Percentiles rank a stretch among this genome's conserved stretches.
These are phyloP conservation scores for Paratrypauchen microcephalus DNA, from an alignment of 2,797 vertebrate species.

Conservation along the genomic window DNA sequence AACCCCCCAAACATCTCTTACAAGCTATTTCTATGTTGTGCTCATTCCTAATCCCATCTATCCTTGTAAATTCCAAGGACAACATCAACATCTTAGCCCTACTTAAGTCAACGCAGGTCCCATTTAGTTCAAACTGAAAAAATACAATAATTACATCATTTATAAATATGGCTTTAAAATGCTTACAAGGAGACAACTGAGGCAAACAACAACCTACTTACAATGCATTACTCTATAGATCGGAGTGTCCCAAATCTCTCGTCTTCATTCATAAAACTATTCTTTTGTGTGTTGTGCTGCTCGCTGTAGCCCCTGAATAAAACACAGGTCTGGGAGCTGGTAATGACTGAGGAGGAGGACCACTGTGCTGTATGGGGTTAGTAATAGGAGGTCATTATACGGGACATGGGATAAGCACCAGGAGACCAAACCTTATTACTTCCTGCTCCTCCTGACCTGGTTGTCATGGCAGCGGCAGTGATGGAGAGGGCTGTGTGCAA, in stretches of 20 bases:
- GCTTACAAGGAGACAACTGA: constrained; percentile 24
- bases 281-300: not conserved
- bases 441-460: constrained; percentile 61
- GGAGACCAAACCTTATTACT: constrained; percentile 57
- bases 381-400: constrained; percentile 42
- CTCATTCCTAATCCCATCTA: not conserved
- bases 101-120: not conserved
- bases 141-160: too few relatives aligned
- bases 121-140: too few relatives aligned
- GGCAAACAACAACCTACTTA: constrained; percentile 29
- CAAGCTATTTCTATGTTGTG: not conserved
- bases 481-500: constrained; percentile 47
- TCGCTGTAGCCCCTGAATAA: constrained; percentile 19
- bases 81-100: not conserved
- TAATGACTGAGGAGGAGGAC: constrained; percentile 7
- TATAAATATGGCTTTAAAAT: constrained; percentile 5
- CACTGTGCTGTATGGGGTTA: constrained; percentile 26
- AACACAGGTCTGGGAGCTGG: constrained; percentile 21
- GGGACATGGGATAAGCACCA: constrained; percentile 29
- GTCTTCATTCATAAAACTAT: constrained; percentile 16
- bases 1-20: not conserved
- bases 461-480: constrained; percentile 74
- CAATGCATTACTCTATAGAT: constrained; percentile 6
- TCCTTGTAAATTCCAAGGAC: not conserved
- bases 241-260: constrained; percentile 19